Conservation (phyloP, 1,140 invertebrate species). For the Pollicipes pollicipes region DNA sequence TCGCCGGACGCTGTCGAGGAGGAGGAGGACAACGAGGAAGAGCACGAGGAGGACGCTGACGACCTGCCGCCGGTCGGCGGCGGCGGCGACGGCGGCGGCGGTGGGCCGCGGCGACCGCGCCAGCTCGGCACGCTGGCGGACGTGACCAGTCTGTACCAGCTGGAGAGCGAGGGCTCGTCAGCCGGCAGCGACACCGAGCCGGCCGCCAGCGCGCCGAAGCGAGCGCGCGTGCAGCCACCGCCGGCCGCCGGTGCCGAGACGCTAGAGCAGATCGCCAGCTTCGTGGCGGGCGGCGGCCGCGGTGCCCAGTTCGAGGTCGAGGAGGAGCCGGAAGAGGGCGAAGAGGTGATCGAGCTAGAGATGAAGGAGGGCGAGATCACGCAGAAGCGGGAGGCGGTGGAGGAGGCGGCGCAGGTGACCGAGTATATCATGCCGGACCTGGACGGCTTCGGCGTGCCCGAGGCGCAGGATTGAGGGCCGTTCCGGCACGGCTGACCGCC, state of each 20-base stretch:
- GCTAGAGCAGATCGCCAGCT: neutral
- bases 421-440: neutral
- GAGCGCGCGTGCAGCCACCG: too few relatives aligned
- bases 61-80: neutral
- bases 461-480: too few relatives aligned
- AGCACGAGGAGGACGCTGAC: neutral
- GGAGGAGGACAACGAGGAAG: too few relatives aligned
- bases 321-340: neutral
- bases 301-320: neutral
- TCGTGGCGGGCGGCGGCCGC: neutral
- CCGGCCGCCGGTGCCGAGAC: neutral
- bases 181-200: too few relatives aligned
- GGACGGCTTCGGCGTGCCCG: neutral
- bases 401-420: too few relatives aligned
- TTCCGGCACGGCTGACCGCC: too few relatives aligned
- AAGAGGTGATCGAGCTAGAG: constrained; percentile 4
- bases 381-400: neutral
- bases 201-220: too few relatives aligned
- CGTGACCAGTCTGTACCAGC: too few relatives aligned
- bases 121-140: too few relatives aligned
- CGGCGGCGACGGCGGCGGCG: too few relatives aligned
- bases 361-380: constrained; percentile 2
- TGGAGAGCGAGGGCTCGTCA: too few relatives aligned
- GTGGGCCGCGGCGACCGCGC: neutral
- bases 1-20: too few relatives aligned